Evolutionary conservation across 2,888 invertebrate genomes (phyloP).

Genomic region (Odontomyia ornata): DNA sequence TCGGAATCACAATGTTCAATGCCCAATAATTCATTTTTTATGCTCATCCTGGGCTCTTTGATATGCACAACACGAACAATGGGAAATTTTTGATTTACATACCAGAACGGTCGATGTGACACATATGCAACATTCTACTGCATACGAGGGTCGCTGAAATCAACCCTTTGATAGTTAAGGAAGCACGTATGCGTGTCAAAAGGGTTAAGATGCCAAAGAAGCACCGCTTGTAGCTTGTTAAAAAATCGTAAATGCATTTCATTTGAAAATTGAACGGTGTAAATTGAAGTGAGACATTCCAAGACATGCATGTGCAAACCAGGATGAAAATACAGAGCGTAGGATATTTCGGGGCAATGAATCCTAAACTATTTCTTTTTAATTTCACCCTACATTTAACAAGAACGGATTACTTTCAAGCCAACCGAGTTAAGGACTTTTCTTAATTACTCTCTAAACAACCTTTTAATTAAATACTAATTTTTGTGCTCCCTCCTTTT

Average conservation of each 20-base stretch:
- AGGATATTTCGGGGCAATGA: too few species aligned
- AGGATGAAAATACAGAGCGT: too few species aligned
- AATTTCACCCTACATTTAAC: too few species aligned
- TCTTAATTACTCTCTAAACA: too few species aligned
- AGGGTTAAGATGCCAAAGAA: constrained; percentile 8
- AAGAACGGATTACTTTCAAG: too few species aligned
- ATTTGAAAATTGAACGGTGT: too few species aligned
- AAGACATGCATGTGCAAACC: too few species aligned
- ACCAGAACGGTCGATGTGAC: constrained; percentile 62
- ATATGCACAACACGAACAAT: constrained; percentile 55
- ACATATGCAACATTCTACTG: constrained; percentile 39
- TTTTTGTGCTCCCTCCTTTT: too few species aligned
- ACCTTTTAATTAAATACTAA: too few species aligned
- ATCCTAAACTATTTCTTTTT: too few species aligned
- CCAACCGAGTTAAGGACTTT: too few species aligned
- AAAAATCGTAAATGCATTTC: constrained; percentile 16
- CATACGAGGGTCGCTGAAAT: constrained; percentile 11
- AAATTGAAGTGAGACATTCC: too few species aligned
- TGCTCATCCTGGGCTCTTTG: constrained; percentile 39
- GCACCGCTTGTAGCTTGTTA: constrained; percentile 37
- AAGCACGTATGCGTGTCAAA: background rate
- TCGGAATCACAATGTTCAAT: constrained; percentile 1
- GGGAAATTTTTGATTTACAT: constrained; percentile 63
- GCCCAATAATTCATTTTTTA: constrained; percentile 44
- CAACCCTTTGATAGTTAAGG: constrained; percentile 12